These are phyloP conservation scores for Drosophila anceps DNA, from an alignment of 2,888 invertebrate species.

Conservation along the genomic window DNA sequence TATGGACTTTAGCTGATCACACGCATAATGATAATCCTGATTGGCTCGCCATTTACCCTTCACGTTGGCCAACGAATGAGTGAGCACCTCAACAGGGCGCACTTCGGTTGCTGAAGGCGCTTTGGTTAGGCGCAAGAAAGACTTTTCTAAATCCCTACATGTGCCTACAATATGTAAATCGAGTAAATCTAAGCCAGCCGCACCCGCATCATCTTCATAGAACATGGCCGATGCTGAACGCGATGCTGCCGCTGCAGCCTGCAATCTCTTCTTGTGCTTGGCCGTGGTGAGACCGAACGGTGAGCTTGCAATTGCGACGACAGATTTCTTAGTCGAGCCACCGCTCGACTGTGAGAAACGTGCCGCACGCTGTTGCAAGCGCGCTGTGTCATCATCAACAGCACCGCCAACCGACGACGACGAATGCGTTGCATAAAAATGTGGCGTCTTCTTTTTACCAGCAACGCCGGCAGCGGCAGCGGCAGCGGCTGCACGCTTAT, in stretches of 20 bases:
- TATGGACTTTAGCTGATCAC: conserved; percentile 99
- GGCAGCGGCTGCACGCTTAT: conserved; percentile 70
- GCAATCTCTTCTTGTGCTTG: conserved; percentile 65
- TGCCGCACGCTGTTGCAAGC: conserved; percentile 95
- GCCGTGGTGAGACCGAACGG: conserved; percentile 75
- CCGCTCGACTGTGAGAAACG: conserved; percentile 88
- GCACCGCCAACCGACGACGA: conserved; percentile 89
- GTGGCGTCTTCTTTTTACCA: conserved; percentile 86
- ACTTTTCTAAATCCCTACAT: conserved; percentile 97
- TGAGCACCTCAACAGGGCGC: conserved; percentile 94
- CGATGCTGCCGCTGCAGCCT: conserved; percentile 46
- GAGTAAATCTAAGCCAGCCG: conserved; percentile 92
- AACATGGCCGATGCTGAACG: conserved; percentile 80
- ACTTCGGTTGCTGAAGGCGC: conserved; percentile 97
- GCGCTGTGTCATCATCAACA: conserved; percentile 91
- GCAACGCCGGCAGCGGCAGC: conserved; percentile 32
- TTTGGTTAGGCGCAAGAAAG: conserved; percentile 97
- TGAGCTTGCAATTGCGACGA: conserved; percentile 82
- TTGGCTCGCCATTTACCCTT: conserved; percentile 95
- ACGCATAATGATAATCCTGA: conserved; percentile 98
- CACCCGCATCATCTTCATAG: conserved; percentile 86
- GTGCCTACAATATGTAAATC: conserved; percentile 97
- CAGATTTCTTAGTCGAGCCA: conserved; percentile 75
- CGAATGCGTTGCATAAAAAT: conserved; percentile 87
- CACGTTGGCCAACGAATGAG: conserved; percentile 94